Percentiles rank a stretch among this genome's conserved stretches.
phyloP scores from a whole-genome alignment of 2,888 invertebrate genomes.

The Cheilosia urbana region DNA sequence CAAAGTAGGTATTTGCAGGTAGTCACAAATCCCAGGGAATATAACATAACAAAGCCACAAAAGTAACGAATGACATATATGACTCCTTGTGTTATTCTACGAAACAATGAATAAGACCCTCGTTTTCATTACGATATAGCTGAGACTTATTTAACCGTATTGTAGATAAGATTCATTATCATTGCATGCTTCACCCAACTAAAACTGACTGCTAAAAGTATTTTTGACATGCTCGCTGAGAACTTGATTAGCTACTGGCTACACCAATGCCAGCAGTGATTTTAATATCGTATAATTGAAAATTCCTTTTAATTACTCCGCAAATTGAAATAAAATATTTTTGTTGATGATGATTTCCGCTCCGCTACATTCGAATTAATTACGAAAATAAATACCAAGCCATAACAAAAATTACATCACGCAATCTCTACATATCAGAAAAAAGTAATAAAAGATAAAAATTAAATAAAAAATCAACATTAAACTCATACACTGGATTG shows the following conservation, averaged over 20 bases:
- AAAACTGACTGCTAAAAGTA: neutral
- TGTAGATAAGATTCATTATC: neutral
- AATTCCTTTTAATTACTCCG: constrained; percentile 49
- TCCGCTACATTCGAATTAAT: constrained; percentile 56
- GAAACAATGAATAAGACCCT: no score
- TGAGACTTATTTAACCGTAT: no score
- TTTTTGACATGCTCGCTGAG: neutral
- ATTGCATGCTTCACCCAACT: neutral
- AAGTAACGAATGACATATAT: no score
- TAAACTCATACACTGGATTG: neutral
- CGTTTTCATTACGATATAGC: no score
- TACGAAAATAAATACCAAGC: constrained; percentile 59
- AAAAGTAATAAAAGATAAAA: constrained; percentile 49
- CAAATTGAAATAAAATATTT: constrained; percentile 70
- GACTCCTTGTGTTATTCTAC: no score
- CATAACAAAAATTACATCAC: constrained; percentile 22
- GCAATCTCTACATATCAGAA: neutral
- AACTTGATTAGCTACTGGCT: neutral
- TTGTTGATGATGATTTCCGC: neutral
- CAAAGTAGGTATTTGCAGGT: no score
- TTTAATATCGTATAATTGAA: neutral
- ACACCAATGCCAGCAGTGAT: neutral
- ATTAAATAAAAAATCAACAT: constrained; percentile 57
- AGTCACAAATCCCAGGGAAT: no score
- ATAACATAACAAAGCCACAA: no score